These are phyloP conservation scores for Reinhardtius hippoglossoides DNA, from an alignment of 2,113 vertebrate species.

Conservation along the genomic window DNA sequence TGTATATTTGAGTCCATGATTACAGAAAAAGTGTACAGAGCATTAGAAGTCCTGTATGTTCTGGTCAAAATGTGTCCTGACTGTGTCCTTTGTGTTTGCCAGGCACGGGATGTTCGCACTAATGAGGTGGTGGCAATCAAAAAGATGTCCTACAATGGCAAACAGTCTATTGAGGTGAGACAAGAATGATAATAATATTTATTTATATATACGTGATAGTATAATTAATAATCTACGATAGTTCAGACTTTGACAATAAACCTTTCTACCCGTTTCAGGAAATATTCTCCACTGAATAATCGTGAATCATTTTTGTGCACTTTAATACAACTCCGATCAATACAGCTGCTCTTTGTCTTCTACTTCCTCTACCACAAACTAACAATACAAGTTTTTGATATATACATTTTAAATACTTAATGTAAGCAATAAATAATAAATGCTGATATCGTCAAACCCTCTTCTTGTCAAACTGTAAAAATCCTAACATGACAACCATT, in stretches of 20 bases:
- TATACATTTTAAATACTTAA: no score
- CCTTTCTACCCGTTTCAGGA: neutral
- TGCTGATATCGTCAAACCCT: no score
- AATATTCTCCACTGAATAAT: neutral
- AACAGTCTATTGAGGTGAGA: conserved; percentile 96
- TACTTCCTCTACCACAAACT: no score
- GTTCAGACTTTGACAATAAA: neutral
- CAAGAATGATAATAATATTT: neutral
- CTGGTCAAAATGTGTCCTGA: conserved; percentile 4
- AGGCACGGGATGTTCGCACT: conserved; percentile 97
- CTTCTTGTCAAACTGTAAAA: no score
- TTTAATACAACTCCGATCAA: no score
- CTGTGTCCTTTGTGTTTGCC: conserved; percentile 30
- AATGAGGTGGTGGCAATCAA: conserved; percentile 99
- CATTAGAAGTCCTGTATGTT: neutral
- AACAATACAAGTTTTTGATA: no score
- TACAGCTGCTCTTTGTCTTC: no score
- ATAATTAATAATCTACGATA: neutral
- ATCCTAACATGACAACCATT: no score
- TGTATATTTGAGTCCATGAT: no score
- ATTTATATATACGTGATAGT: neutral
- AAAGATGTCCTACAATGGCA: conserved; percentile 99
- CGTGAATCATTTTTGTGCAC: no score
- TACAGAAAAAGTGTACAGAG: neutral
- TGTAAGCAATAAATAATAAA: no score